Conservation (phyloP, 2,113 vertebrate species). For the Rallus limicola region DNA sequence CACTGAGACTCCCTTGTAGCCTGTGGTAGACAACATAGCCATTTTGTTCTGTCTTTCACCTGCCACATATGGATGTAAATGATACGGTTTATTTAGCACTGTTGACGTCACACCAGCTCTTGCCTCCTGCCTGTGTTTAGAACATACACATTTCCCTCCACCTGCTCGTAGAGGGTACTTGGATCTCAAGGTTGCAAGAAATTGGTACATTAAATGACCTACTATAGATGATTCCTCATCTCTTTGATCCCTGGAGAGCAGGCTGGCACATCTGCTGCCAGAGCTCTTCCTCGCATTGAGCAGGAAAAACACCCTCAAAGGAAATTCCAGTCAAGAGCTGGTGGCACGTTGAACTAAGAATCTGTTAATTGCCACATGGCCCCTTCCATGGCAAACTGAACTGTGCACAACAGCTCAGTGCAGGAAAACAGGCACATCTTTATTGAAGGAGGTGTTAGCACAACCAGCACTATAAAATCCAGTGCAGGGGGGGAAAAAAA, state of each 20-base stretch:
- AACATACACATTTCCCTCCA: neutral
- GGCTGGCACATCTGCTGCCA: neutral
- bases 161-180: neutral
- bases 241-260: neutral
- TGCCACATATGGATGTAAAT: neutral
- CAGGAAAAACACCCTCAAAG: neutral
- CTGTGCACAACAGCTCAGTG: neutral
- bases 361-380: neutral
- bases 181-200: neutral
- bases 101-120: neutral
- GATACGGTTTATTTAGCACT: neutral
- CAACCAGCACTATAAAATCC: neutral
- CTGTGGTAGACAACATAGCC: neutral
- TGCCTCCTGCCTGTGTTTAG: neutral
- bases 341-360: neutral
- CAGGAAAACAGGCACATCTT: neutral
- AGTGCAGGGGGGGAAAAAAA: neutral
- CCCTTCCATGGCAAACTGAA: neutral
- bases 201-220: neutral
- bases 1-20: neutral
- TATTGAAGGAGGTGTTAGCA: neutral
- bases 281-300: neutral
- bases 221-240: neutral
- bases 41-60: slow-evolving; percentile 23
- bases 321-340: neutral